These are phyloP conservation scores for Semnopithecus entellus DNA, from an alignment of 2,113 vertebrate genomes.

Conservation along the genomic window DNA sequence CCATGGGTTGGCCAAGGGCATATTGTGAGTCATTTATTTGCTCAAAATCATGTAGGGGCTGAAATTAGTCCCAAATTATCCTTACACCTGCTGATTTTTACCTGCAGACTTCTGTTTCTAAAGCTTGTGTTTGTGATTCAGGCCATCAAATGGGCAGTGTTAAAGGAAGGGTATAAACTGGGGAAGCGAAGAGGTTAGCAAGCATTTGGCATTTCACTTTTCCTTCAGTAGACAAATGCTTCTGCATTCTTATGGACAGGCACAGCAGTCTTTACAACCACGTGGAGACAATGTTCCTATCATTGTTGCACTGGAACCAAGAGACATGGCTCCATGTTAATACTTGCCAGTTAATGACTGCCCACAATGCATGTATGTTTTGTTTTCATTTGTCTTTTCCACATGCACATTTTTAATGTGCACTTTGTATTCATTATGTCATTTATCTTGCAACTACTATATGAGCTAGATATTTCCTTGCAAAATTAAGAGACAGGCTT, in stretches of 20 bases:
- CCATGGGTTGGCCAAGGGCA: conserved; percentile 51
- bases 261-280: neutral
- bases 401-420: neutral
- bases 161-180: neutral
- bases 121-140: neutral
- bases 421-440: neutral
- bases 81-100: conserved; percentile 35
- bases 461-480: neutral
- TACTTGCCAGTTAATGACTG: neutral
- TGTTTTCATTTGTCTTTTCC: neutral
- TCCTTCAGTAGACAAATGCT: neutral
- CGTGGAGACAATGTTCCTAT: neutral
- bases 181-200: neutral
- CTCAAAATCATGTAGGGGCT: conserved; percentile 38
- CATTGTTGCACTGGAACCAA: neutral
- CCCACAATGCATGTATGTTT: neutral
- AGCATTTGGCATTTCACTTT: neutral
- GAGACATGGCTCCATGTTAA: neutral
- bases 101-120: neutral
- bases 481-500: neutral
- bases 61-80: conserved; percentile 65
- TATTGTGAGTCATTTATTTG: conserved; percentile 58
- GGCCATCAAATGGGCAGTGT: neutral
- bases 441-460: neutral
- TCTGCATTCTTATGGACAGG: neutral